phyloP scores from a whole-genome alignment of 2,888 invertebrate genomes.

The Fragum fragum region DNA sequence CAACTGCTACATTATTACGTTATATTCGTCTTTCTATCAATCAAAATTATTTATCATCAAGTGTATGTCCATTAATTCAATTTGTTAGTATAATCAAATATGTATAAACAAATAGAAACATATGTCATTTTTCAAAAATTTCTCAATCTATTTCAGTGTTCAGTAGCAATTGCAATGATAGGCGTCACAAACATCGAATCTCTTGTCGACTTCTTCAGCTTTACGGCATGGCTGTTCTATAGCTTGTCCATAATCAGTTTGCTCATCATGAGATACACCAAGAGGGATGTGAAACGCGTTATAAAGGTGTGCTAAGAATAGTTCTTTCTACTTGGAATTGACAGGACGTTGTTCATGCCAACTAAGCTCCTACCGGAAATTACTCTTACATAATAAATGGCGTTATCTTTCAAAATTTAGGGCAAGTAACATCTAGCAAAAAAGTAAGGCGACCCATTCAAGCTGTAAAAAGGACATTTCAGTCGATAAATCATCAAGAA shows the following conservation, averaged over 20 bases:
- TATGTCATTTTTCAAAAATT: slow-evolving; percentile 84
- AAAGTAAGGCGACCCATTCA: no score
- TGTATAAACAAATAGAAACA: slow-evolving; percentile 89
- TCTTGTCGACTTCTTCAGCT: slow-evolving; percentile 98
- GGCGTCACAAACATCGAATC: slow-evolving; percentile 97
- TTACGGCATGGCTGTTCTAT: slow-evolving; percentile 99
- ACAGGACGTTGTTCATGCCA: no score
- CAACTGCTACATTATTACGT: no score
- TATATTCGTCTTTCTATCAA: no score
- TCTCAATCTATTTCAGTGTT: slow-evolving; percentile 45
- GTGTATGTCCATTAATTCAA: slow-evolving; percentile 99
- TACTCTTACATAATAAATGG: no score
- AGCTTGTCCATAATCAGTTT: slow-evolving; percentile 97
- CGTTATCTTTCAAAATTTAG: no score
- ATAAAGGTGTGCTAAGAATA: slow-evolving; percentile 91
- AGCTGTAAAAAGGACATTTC: no score
- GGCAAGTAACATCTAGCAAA: no score
- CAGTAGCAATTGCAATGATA: slow-evolving; percentile 78
- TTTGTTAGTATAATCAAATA: no score
- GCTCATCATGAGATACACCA: slow-evolving; percentile 96
- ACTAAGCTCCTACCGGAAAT: no score
- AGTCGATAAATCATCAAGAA: no score
- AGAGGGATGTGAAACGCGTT: slow-evolving; percentile 94
- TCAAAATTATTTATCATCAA: slow-evolving; percentile 96
- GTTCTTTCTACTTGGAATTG: no score